Base-by-base conservation (phyloP, 2,888 invertebrate species). In the Ichneumon xanthorius region DNA sequence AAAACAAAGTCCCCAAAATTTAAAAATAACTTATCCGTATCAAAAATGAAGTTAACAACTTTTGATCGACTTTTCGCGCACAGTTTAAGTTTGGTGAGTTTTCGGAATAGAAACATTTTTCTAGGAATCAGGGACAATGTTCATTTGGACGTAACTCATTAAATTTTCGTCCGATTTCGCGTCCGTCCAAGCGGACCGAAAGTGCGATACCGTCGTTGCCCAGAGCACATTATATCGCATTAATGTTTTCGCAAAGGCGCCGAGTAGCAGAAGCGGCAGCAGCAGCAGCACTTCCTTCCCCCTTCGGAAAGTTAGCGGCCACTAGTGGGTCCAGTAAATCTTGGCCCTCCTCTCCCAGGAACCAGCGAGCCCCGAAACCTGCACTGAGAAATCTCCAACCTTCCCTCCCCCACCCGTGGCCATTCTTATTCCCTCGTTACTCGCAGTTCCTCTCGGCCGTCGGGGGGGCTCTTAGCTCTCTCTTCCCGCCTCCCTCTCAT, bases 371-470 rank as follows among this genome's bases (percentile, higher is more conserved):
- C 58, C 63, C 87, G 75, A 87, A 90, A 87, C 88, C 88, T 86
- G 87, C 88, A 88, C 82, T 86, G 86, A 78, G 82, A 78, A 83
- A 82, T 53, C 76, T 77, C 45, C 76, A 50, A 71, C 72, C 79
- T 70, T 61, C 65, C 37, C 33, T 4, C 50, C 71, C 53, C 72
- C 84, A 81, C 86, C 90, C 90, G 90, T 89, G 90, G 89, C 93
- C 91, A 92, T 93, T 93, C 93, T 93, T 93, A 93, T 93, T 93
- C 93, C 93, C 93, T 93, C 93, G 93, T 93, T 94, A 93, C 92
- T 93, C 91, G 92, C 93, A 92, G 92, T 92, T 91, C 90, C 87
- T 85, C 80, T 80, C 80, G 87, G 81, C 70, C 78, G 82, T 82
- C 76, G 80, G 40, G 45, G 85, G 80, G 45, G 82, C 55, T 75